phyloP scores from a whole-genome alignment of 37 sponge, comb jelly and placozoan genomes.

The Beroe ovata region DNA sequence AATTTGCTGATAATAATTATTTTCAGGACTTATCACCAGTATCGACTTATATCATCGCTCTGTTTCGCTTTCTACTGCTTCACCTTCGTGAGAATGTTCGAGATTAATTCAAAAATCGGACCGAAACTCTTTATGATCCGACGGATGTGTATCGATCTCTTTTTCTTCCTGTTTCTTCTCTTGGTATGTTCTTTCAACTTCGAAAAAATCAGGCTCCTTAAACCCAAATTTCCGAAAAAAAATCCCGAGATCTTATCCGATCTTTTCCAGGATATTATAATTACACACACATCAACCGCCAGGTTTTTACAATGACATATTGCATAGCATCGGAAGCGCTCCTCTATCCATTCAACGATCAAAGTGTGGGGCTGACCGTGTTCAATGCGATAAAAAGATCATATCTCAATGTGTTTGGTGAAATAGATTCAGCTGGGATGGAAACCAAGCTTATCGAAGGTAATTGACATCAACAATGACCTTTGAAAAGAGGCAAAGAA shows the following conservation, averaged over 20 bases:
- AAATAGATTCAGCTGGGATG: conserved; percentile 1
- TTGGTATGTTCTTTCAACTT: conserved; percentile 6
- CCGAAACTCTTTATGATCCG: conserved; percentile 61
- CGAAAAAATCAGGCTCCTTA: too few species aligned
- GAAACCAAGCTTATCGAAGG: conserved; percentile 40
- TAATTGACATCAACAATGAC: not conserved
- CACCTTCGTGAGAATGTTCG: conserved; percentile 55
- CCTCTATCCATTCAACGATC: conserved; percentile 27
- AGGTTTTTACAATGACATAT: conserved; percentile 64
- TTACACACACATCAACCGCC: too few species aligned
- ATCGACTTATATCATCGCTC: conserved; percentile 54
- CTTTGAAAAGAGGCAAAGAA: not conserved
- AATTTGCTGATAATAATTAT: too few species aligned
- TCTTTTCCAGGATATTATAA: too few species aligned
- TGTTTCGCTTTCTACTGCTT: conserved; percentile 67
- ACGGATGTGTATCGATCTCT: conserved; percentile 47
- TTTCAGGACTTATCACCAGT: conserved; percentile 39
- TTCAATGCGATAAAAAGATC: conserved; percentile 45
- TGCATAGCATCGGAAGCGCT: conserved; percentile 55
- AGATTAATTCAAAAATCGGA: conserved; percentile 52
- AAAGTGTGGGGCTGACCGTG: not conserved
- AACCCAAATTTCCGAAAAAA: too few species aligned
- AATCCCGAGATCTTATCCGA: too few species aligned
- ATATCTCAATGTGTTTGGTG: conserved; percentile 52
- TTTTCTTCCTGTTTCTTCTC: conserved; percentile 40